These are phyloP conservation scores for Eupithecia centaureata DNA, from an alignment of 2,888 invertebrate species.

Conservation along the genomic window DNA sequence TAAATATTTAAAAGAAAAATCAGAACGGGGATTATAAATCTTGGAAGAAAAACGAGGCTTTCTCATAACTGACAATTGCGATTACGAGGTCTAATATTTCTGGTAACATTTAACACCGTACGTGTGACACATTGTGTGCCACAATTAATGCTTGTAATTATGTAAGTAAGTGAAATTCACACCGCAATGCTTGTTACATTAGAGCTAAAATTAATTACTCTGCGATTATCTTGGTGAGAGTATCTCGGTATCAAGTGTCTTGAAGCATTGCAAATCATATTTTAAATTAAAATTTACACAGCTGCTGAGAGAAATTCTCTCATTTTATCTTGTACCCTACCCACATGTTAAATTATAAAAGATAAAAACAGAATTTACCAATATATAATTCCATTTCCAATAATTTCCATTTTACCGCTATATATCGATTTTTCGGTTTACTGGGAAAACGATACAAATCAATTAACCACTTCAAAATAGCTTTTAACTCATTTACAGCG, in stretches of 20 bases:
- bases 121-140: constrained; percentile 70
- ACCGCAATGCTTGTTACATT: constrained; percentile 48
- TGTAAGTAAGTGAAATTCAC: constrained; percentile 74
- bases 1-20: constrained; percentile 12
- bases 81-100: constrained; percentile 32
- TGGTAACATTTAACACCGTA: constrained; percentile 39
- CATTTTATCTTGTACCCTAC: not conserved
- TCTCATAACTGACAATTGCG: constrained; percentile 14
- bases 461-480: not conserved
- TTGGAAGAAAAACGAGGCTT: constrained; percentile 3
- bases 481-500: constrained; percentile 12
- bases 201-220: constrained; percentile 40
- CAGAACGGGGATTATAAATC: constrained; percentile 25
- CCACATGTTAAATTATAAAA: not conserved
- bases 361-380: no score
- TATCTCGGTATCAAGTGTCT: constrained; percentile 9
- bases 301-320: not conserved
- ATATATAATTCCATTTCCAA: no score
- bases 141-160: constrained; percentile 68
- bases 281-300: constrained; percentile 4
- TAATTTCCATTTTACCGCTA: not conserved
- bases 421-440: not conserved
- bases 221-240: constrained; percentile 22
- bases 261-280: constrained; percentile 14
- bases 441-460: not conserved